phyloP scores from a whole-genome alignment of 2,888 invertebrate species.

The Torymus texanus region DNA sequence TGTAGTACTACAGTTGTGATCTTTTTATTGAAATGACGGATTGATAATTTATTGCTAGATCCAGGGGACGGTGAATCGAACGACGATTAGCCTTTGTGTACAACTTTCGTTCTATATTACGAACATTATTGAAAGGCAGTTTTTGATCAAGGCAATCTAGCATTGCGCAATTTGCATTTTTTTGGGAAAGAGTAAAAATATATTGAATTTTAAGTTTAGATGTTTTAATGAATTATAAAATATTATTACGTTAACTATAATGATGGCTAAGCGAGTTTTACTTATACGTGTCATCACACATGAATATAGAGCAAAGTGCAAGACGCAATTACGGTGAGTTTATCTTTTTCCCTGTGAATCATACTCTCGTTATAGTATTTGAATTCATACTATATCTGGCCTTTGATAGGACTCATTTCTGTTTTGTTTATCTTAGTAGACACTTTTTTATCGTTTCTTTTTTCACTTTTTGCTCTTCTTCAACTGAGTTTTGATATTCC shows the following conservation, averaged over 20 bases:
- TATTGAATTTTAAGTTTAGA: too few species aligned
- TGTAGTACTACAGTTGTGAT: constrained; percentile 17
- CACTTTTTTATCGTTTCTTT: constrained; percentile 6
- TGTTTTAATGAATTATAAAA: not conserved
- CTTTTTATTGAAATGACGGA: constrained; percentile 13
- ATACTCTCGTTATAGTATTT: constrained; percentile 67
- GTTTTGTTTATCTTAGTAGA: constrained; percentile 23
- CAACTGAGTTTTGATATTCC: not conserved
- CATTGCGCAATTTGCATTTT: too few species aligned
- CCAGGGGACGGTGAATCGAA: constrained; percentile 29
- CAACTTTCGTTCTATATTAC: constrained; percentile 9
- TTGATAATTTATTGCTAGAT: constrained; percentile 22
- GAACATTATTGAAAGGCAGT: not conserved
- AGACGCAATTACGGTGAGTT: constrained; percentile 72
- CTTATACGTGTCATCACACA: constrained; percentile 60
- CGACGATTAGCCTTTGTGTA: constrained; percentile 44
- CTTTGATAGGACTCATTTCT: constrained; percentile 51
- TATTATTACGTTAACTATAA: constrained; percentile 13
- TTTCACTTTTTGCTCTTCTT: constrained; percentile 2
- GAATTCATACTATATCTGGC: constrained; percentile 54
- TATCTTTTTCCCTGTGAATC: constrained; percentile 71
- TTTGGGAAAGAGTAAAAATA: too few species aligned
- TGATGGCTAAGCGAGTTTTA: constrained; percentile 10
- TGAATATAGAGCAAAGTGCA: constrained; percentile 70
- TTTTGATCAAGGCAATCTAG: not conserved